Conservation (phyloP, 2,888 invertebrate species). For the Drosophila infuscata region DNA sequence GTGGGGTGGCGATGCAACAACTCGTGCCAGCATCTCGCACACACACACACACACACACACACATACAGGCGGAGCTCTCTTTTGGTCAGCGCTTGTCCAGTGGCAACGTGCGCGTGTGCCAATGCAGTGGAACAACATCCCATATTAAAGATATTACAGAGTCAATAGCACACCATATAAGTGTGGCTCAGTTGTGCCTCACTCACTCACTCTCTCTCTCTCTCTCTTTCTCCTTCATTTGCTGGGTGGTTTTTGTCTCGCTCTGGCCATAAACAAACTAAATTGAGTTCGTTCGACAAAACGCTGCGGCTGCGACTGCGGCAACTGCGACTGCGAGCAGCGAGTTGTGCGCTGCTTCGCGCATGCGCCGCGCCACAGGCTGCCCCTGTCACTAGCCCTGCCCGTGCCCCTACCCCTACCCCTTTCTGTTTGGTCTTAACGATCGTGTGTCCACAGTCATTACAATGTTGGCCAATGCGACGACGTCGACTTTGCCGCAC, state of each 20-base stretch:
- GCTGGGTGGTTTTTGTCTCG: slow-evolving; percentile 24
- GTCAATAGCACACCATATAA: slow-evolving; percentile 81
- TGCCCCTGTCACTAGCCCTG: neutral
- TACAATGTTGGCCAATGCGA: slow-evolving; percentile 82
- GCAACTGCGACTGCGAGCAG: slow-evolving; percentile 12
- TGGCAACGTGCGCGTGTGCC: slow-evolving; percentile 84
- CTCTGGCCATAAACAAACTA: slow-evolving; percentile 73
- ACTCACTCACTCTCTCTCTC: slow-evolving; percentile 4
- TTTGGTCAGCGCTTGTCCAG: slow-evolving; percentile 73
- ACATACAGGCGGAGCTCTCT: slow-evolving; percentile 28
- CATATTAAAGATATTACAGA: slow-evolving; percentile 82
- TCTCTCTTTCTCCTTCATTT: slow-evolving; percentile 16
- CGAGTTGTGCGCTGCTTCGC: slow-evolving; percentile 40
- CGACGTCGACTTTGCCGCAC: slow-evolving; percentile 57
- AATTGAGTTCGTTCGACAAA: slow-evolving; percentile 81
- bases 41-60: slow-evolving; percentile 16
- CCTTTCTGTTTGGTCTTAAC: slow-evolving; percentile 72
- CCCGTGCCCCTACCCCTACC: slow-evolving; percentile 33
- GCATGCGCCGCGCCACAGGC: slow-evolving; percentile 73
- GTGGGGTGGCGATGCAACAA: slow-evolving; percentile 30
- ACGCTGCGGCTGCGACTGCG: slow-evolving; percentile 54
- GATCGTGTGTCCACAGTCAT: slow-evolving; percentile 84
- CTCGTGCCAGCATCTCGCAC: slow-evolving; percentile 60
- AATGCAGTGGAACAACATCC: slow-evolving; percentile 84
- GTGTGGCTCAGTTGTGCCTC: slow-evolving; percentile 47